Percentiles rank a stretch among this genome's conserved stretches.
phyloP scores from a whole-genome alignment of 1,140 invertebrate genomes.

The Laupala kohalensis region DNA sequence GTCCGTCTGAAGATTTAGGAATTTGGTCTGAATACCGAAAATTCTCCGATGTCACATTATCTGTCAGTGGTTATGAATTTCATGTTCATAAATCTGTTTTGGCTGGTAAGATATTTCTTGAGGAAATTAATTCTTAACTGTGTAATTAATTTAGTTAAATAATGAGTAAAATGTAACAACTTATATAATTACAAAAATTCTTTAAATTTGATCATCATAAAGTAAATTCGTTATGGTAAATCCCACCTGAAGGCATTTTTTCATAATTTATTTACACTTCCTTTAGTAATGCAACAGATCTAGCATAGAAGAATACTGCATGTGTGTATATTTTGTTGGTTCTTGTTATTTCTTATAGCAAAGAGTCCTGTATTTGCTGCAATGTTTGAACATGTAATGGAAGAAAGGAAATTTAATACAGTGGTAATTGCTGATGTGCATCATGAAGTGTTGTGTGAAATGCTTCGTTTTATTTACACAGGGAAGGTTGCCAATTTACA shows the following conservation, averaged over 20 bases:
- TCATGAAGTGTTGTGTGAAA: slow-evolving; percentile 89
- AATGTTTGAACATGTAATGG: slow-evolving; percentile 99
- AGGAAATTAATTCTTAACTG: neutral
- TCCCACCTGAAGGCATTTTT: too few species aligned
- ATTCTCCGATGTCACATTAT: slow-evolving; percentile 91
- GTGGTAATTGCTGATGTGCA: slow-evolving; percentile 97
- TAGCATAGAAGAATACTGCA: too few species aligned
- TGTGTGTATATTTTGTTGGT: neutral
- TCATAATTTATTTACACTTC: too few species aligned
- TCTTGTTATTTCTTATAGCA: slow-evolving; percentile 42
- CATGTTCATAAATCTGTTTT: slow-evolving; percentile 95
- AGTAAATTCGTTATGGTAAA: too few species aligned
- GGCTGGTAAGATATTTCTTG: slow-evolving; percentile 49
- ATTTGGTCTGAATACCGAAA: slow-evolving; percentile 88
- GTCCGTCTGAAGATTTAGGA: slow-evolving; percentile 85
- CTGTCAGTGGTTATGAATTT: slow-evolving; percentile 83
- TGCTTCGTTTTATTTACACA: slow-evolving; percentile 97
- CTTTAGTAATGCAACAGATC: too few species aligned
- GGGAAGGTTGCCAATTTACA: slow-evolving; percentile 90
- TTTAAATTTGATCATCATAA: neutral
- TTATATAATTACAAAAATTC: slow-evolving; percentile 8
- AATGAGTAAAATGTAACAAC: neutral
- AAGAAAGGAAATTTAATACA: slow-evolving; percentile 89
- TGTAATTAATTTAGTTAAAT: neutral
- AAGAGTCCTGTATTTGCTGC: slow-evolving; percentile 93